phyloP scores from a whole-genome alignment of 2,797 vertebrate genomes.

The Chelidonichthys spinosus region DNA sequence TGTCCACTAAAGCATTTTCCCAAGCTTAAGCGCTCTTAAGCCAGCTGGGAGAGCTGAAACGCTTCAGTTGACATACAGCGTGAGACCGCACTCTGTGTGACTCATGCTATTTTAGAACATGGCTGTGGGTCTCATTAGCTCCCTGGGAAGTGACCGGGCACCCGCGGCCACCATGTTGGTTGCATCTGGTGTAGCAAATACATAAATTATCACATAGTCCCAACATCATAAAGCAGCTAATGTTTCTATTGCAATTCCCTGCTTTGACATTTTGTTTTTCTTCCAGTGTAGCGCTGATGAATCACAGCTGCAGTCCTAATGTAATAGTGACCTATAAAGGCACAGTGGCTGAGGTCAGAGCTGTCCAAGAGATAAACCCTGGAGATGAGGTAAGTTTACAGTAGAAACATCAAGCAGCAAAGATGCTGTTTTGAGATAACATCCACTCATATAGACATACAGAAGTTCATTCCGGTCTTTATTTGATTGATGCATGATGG shows the following conservation, averaged over 20 bases:
- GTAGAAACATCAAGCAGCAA: not conserved
- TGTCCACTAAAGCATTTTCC: too few species aligned
- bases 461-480: not conserved
- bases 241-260: not conserved
- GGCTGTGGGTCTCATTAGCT: too few species aligned
- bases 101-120: too few species aligned
- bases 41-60: too few species aligned
- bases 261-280: not conserved
- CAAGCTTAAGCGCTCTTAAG: too few species aligned
- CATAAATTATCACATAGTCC: too few species aligned
- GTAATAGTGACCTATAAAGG: slow-evolving; percentile 98
- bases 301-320: slow-evolving; percentile 97
- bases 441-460: not conserved
- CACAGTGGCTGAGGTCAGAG: slow-evolving; percentile 94
- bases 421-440: not conserved
- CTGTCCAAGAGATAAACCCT: slow-evolving; percentile 90
- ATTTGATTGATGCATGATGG: not conserved
- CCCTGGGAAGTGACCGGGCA: too few species aligned
- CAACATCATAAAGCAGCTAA: not conserved
- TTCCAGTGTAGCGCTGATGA: slow-evolving; percentile 95
- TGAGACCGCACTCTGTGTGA: too few species aligned
- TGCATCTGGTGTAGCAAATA: too few species aligned
- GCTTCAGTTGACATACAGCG: too few species aligned
- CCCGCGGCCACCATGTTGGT: too few species aligned
- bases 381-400: slow-evolving; percentile 90